A percentile compares a stretch with the other conserved stretches of the same genome.
phyloP scores from a whole-genome alignment of 2,797 vertebrate genomes.

The Spea hammondii region DNA sequence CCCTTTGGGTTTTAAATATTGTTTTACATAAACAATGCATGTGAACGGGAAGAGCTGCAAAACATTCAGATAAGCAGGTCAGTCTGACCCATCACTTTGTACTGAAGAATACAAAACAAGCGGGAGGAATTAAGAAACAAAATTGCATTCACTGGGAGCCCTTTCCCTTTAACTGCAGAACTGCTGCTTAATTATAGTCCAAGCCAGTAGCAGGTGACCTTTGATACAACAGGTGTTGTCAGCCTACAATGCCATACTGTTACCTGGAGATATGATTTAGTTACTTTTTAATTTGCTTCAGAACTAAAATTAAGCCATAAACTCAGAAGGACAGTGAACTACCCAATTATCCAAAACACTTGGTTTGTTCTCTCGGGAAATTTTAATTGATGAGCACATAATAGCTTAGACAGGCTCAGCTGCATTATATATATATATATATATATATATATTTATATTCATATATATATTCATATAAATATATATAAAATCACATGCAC shows the following conservation, averaged over 20 bases:
- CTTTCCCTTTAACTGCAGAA: neutral
- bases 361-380: slow-evolving; percentile 2
- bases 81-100: slow-evolving; percentile 40
- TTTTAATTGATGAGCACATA: neutral
- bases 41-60: slow-evolving; percentile 30
- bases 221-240: neutral
- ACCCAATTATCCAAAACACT: neutral
- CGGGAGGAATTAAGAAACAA: slow-evolving; percentile 14
- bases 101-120: slow-evolving; percentile 35
- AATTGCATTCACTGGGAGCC: neutral
- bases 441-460: too few relatives aligned
- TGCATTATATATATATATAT: too few relatives aligned
- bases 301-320: neutral
- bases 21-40: slow-evolving; percentile 42
- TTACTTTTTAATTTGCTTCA: neutral
- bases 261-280: neutral
- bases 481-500: too few relatives aligned
- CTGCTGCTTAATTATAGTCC: neutral
- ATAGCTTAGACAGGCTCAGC: neutral
- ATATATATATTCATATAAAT: too few relatives aligned
- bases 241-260: neutral
- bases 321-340: neutral
- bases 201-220: neutral
- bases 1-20: neutral
- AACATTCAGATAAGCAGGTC: slow-evolving; percentile 40